These are phyloP conservation scores for Carlito syrichta DNA, from an alignment of 2,113 vertebrate genomes.

Conservation along the genomic window DNA sequence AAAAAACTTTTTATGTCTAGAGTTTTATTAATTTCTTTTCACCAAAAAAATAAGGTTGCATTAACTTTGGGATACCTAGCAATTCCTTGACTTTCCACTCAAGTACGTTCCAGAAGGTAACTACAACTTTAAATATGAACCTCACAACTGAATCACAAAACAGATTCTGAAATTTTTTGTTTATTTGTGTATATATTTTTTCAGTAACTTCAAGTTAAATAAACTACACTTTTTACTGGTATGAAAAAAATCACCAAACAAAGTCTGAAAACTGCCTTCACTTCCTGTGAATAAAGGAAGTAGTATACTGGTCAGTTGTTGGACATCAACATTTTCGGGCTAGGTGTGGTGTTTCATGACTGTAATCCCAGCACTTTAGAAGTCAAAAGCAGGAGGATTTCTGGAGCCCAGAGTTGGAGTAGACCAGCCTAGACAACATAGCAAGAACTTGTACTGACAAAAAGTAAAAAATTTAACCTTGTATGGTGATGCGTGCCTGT, in stretches of 20 bases:
- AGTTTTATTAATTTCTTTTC: constrained; percentile 2
- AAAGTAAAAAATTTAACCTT: too few relatives aligned
- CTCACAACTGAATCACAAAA: neutral
- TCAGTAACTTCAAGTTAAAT: neutral
- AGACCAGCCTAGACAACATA: too few relatives aligned
- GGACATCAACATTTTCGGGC: neutral
- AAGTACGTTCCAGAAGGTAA: neutral
- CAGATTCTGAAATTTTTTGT: neutral
- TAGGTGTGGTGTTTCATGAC: too few relatives aligned
- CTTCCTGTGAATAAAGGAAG: neutral
- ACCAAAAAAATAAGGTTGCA: neutral
- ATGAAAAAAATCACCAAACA: neutral
- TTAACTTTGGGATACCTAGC: neutral
- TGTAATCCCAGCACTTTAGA: too few relatives aligned
- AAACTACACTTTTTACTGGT: too few relatives aligned
- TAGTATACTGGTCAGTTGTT: neutral
- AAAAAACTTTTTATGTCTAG: neutral
- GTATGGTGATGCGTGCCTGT: too few relatives aligned
- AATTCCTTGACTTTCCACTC: neutral
- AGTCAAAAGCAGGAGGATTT: too few relatives aligned
- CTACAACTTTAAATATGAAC: neutral
- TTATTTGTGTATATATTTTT: too few relatives aligned
- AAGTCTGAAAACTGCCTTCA: neutral
- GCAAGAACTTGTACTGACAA: too few relatives aligned
- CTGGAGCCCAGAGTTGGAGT: too few relatives aligned